phyloP scores from a whole-genome alignment of 2,888 invertebrate genomes.

The Metacarcinus magister region DNA sequence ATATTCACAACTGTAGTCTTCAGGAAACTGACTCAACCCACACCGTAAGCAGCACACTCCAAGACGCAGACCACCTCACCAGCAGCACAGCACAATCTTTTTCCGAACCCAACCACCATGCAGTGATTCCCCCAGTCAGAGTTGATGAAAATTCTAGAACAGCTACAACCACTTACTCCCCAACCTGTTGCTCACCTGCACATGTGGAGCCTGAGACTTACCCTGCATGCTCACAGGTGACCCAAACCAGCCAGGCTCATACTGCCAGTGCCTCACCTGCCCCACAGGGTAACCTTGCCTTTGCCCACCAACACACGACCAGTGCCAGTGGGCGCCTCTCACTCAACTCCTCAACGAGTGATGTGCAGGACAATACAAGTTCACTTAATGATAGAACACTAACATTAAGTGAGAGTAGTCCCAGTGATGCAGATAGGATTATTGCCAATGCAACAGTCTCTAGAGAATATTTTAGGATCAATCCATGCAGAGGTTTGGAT shows the following conservation, averaged over 20 bases:
- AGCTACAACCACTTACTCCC: constrained; percentile 69
- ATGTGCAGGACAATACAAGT: constrained; percentile 76
- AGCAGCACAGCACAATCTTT: constrained; percentile 74
- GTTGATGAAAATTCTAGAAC: constrained; percentile 67
- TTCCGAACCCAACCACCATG: constrained; percentile 67
- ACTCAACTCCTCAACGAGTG: constrained; percentile 77
- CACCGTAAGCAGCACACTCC: constrained; percentile 58
- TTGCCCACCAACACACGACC: constrained; percentile 73
- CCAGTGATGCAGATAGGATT: constrained; percentile 69
- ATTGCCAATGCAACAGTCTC: constrained; percentile 65
- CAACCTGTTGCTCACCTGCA: constrained; percentile 78
- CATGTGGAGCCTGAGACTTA: constrained; percentile 74
- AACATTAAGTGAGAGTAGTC: constrained; percentile 67
- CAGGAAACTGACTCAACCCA: constrained; percentile 64
- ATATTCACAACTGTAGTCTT: constrained; percentile 62
- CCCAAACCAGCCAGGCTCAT: constrained; percentile 75
- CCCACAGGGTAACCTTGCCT: constrained; percentile 80
- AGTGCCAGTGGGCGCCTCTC: constrained; percentile 78
- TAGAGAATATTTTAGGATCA: constrained; percentile 74
- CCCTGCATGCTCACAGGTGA: constrained; percentile 73
- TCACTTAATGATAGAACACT: constrained; percentile 68
- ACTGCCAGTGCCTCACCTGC: constrained; percentile 78
- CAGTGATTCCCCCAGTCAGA: constrained; percentile 65
- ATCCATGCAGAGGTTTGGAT: constrained; percentile 76
- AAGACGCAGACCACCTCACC: constrained; percentile 66